Conservation (phyloP, 1,140 invertebrate genomes). For the Scaptomyza graminum region DNA sequence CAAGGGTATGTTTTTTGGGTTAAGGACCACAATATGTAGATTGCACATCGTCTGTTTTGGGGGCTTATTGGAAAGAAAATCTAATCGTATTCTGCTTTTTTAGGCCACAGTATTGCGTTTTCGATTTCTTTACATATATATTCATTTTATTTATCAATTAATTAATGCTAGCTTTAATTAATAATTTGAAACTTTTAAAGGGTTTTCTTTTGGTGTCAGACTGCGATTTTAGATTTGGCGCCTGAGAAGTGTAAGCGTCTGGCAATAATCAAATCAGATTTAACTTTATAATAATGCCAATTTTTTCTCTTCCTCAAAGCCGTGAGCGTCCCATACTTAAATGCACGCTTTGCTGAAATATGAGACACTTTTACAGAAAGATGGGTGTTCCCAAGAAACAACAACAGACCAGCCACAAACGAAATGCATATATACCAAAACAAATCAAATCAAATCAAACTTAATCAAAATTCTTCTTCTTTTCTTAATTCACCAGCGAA, state of each 20-base stretch:
- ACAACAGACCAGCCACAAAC: conserved; percentile 29
- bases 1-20: neutral
- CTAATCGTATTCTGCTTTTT: conserved; percentile 13
- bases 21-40: conserved; percentile 9
- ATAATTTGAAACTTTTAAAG: conserved; percentile 27
- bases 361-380: conserved; percentile 31
- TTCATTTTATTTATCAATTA: neutral
- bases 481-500: conserved; percentile 76
- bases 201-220: conserved; percentile 14
- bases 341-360: conserved; percentile 37
- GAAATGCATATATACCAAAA: conserved; percentile 2
- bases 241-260: conserved; percentile 51
- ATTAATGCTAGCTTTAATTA: conserved; percentile 26
- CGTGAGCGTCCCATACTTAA: conserved; percentile 35
- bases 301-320: conserved; percentile 72
- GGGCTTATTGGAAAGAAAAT: conserved; percentile 6
- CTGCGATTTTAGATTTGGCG: conserved; percentile 17
- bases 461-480: conserved; percentile 83
- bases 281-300: conserved; percentile 69
- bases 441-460: conserved; percentile 30
- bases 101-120: conserved; percentile 6
- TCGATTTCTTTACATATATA: conserved; percentile 2
- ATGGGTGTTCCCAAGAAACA: conserved; percentile 36
- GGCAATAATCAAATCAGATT: conserved; percentile 41
- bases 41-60: conserved; percentile 8